A percentile compares a stretch with the other conserved stretches of the same genome.
phyloP scores from a whole-genome alignment of 2,888 invertebrate species.

The Spicauda simplicius region DNA sequence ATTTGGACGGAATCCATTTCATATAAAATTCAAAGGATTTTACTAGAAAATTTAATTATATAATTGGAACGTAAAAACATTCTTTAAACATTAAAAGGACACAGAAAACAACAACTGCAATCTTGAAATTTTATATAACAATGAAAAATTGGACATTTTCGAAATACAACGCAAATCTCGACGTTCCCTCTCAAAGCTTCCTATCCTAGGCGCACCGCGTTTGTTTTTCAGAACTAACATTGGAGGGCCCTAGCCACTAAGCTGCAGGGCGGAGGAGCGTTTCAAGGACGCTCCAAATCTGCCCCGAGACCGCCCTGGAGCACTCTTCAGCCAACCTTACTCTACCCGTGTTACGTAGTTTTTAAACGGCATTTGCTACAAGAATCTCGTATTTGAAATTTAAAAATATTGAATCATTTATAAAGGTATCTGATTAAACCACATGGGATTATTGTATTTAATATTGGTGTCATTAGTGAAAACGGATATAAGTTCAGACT shows the following conservation, averaged over 20 bases:
- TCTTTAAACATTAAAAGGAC: too few relatives aligned
- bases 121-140: too few relatives aligned
- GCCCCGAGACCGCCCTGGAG: conserved; percentile 23
- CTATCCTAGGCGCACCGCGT: conserved; percentile 7
- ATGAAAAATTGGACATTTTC: neutral
- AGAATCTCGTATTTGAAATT: neutral
- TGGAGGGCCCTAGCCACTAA: conserved; percentile 24
- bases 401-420: neutral
- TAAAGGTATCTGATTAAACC: too few relatives aligned
- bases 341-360: neutral
- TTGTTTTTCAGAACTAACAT: conserved; percentile 14
- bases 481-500: too few relatives aligned
- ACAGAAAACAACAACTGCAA: too few relatives aligned
- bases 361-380: conserved; percentile 12
- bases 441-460: too few relatives aligned
- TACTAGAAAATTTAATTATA: too few relatives aligned
- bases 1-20: too few relatives aligned
- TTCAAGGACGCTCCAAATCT: conserved; percentile 23
- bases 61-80: too few relatives aligned
- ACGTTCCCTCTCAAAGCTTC: conserved; percentile 1
- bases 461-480: too few relatives aligned
- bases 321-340: conserved; percentile 5
- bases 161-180: conserved; percentile 1
- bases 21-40: too few relatives aligned
- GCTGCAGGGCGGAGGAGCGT: conserved; percentile 20